A percentile compares a stretch with the other conserved stretches of the same genome.
Evolutionary conservation across 2,888 invertebrate genomes (phyloP).

Genomic region (Galeruca laticollis): DNA sequence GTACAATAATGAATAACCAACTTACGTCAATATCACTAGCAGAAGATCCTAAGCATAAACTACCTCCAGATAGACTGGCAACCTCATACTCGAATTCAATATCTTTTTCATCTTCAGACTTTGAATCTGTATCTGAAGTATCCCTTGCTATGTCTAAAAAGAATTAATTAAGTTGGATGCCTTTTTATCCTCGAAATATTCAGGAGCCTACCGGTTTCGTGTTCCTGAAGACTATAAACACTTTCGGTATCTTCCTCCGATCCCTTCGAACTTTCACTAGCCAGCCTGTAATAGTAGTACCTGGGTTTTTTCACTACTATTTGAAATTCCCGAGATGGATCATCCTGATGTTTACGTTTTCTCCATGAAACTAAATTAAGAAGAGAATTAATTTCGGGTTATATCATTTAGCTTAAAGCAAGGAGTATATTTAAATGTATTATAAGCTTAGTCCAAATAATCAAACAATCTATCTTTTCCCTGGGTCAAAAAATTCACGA

Average conservation of each 20-base stretch:
- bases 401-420: too few relatives aligned
- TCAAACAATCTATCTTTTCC: neutral
- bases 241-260: slow-evolving; percentile 69
- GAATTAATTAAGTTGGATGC: slow-evolving; percentile 51
- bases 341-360: slow-evolving; percentile 49
- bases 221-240: slow-evolving; percentile 73
- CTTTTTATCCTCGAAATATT: slow-evolving; percentile 36
- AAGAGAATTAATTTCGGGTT: slow-evolving; percentile 16
- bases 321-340: slow-evolving; percentile 34
- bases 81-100: slow-evolving; percentile 65
- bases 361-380: slow-evolving; percentile 51
- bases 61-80: slow-evolving; percentile 67
- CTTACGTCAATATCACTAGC: slow-evolving; percentile 71
- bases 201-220: slow-evolving; percentile 73
- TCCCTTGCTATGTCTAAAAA: slow-evolving; percentile 65
- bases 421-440: too few relatives aligned
- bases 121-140: slow-evolving; percentile 62
- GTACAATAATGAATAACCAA: slow-evolving; percentile 19
- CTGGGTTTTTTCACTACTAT: slow-evolving; percentile 50
- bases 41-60: slow-evolving; percentile 57
- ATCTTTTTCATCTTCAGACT: slow-evolving; percentile 48
- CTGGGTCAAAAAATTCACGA: neutral
- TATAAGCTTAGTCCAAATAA: neutral
- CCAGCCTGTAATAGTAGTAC: slow-evolving; percentile 60
- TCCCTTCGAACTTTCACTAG: slow-evolving; percentile 65